A percentile compares a stretch with the other conserved stretches of the same genome.
Conservation (phyloP, 2,888 invertebrate genomes). For the Furcula furcula region DNA sequence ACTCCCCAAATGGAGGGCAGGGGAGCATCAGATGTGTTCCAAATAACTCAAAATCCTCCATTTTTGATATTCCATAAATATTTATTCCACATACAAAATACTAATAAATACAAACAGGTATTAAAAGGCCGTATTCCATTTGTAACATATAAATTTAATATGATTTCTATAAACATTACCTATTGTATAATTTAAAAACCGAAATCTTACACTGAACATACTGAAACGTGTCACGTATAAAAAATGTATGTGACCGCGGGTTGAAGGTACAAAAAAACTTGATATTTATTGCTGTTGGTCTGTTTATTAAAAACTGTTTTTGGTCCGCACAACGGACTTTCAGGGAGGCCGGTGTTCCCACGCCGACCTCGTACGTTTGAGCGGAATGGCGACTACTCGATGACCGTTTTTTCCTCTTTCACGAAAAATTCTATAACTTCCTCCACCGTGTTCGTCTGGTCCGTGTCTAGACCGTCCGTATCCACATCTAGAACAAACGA, state of each 20-base stretch:
- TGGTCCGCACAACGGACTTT: slow-evolving; percentile 29
- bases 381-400: slow-evolving; percentile 84
- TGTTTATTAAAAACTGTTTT: slow-evolving; percentile 42
- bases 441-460: slow-evolving; percentile 93
- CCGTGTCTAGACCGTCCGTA: slow-evolving; percentile 95
- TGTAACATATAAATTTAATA: slow-evolving; percentile 79
- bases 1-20: no score
- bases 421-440: slow-evolving; percentile 98
- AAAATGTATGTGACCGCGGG: slow-evolving; percentile 34
- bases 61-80: slow-evolving; percentile 38
- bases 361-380: slow-evolving; percentile 55
- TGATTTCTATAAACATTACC: slow-evolving; percentile 76
- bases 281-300: slow-evolving; percentile 29
- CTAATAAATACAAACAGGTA: slow-evolving; percentile 50
- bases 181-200: slow-evolving; percentile 72
- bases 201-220: slow-evolving; percentile 66
- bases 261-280: slow-evolving; percentile 59
- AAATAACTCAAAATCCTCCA: slow-evolving; percentile 42
- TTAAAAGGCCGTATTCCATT: slow-evolving; percentile 64
- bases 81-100: slow-evolving; percentile 57
- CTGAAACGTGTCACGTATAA: slow-evolving; percentile 36
- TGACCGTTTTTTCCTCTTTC: slow-evolving; percentile 93
- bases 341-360: slow-evolving; percentile 44
- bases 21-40: no score
- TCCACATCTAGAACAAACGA: slow-evolving; percentile 87